A percentile compares a stretch with the other conserved stretches of the same genome.
These are phyloP conservation scores for Synergus laeviventris DNA, from an alignment of 2,888 invertebrate species.

Conservation along the genomic window DNA sequence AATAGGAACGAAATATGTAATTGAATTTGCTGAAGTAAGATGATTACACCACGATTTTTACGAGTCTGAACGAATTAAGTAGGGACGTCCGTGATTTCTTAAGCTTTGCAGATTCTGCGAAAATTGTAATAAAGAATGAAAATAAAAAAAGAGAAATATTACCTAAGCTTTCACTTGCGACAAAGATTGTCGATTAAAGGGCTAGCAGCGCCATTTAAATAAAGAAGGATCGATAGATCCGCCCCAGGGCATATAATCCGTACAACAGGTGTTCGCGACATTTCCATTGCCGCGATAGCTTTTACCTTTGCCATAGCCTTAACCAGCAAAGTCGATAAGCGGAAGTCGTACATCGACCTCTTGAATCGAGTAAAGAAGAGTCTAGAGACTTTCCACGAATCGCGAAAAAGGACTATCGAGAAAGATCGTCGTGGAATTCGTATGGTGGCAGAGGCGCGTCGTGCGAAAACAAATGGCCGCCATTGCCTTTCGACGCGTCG, in stretches of 20 bases:
- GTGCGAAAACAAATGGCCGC: slow-evolving; percentile 53
- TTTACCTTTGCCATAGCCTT: slow-evolving; percentile 12
- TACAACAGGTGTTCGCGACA: slow-evolving; percentile 63
- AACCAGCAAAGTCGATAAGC: slow-evolving; percentile 30
- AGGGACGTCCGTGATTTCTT: neutral
- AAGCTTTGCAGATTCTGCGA: neutral
- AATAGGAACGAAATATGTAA: neutral
- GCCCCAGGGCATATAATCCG: slow-evolving; percentile 23
- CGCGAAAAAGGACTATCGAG: slow-evolving; percentile 29
- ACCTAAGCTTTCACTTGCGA: neutral
- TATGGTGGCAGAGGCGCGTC: slow-evolving; percentile 40
- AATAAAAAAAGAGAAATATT: neutral
- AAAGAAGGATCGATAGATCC: slow-evolving; percentile 25
- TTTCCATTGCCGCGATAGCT: slow-evolving; percentile 39
- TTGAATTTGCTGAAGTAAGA: neutral
- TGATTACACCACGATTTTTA: neutral
- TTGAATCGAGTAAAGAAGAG: slow-evolving; percentile 13
- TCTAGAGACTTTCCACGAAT: slow-evolving; percentile 32
- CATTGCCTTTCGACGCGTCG: slow-evolving; percentile 45
- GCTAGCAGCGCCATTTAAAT: neutral
- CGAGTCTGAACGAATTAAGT: neutral
- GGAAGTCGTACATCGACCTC: slow-evolving; percentile 38
- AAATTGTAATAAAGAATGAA: neutral
- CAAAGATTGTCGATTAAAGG: slow-evolving; percentile 12
- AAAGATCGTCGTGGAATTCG: slow-evolving; percentile 59